These are phyloP conservation scores for Galbula dea DNA, from an alignment of 2,113 vertebrate species.

Conservation along the genomic window DNA sequence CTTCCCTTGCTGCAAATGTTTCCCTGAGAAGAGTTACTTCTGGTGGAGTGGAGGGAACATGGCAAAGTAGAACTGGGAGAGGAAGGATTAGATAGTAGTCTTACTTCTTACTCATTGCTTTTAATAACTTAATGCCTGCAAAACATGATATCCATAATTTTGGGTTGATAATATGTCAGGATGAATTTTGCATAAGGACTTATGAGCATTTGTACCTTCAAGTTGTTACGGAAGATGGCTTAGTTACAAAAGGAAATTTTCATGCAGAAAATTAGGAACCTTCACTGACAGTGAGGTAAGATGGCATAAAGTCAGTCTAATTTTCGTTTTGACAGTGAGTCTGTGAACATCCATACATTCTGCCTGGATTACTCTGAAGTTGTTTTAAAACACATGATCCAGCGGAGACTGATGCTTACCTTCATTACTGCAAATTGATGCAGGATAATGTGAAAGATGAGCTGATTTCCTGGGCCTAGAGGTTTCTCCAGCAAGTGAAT, in stretches of 20 bases:
- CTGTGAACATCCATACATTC: neutral
- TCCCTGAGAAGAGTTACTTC: neutral
- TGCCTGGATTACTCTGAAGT: neutral
- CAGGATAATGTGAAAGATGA: neutral
- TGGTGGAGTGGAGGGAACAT: neutral
- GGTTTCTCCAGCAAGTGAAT: neutral
- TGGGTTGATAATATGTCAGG: neutral
- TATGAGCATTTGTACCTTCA: neutral
- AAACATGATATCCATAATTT: neutral
- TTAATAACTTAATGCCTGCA: neutral
- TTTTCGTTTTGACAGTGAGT: neutral
- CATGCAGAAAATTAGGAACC: neutral
- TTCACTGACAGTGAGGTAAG: neutral
- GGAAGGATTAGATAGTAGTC: neutral
- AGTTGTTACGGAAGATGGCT: neutral
- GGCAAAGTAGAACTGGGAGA: neutral
- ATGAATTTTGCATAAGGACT: neutral
- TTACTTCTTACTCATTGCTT: neutral
- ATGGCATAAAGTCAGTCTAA: neutral
- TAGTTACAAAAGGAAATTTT: neutral
- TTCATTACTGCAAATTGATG: slow-evolving; percentile 2
- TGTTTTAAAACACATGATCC: neutral
- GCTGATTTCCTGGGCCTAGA: neutral
- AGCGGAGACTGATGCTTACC: neutral
- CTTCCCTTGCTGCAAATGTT: neutral